Conservation (phyloP, 2,797 vertebrate species). For the Taeniopygia guttata region DNA sequence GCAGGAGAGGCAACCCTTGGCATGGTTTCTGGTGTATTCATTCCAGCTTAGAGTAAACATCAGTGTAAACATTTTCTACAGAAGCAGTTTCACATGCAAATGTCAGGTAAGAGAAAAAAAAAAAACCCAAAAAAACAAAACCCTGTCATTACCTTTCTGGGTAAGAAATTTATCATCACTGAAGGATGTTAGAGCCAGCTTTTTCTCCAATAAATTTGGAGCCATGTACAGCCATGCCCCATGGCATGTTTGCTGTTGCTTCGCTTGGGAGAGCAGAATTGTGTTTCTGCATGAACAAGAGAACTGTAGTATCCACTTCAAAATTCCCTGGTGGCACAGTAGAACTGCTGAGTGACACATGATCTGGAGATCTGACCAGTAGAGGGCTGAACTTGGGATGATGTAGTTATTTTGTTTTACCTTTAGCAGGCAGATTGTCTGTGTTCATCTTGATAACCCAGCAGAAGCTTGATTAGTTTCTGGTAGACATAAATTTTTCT, state of each 20-base stretch:
- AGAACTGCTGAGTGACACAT: not conserved
- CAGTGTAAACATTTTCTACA: not conserved
- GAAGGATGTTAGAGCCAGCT: not conserved
- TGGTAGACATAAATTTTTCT: not conserved
- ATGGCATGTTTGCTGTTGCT: rapidly evolving
- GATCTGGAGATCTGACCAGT: not conserved
- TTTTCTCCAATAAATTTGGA: not conserved
- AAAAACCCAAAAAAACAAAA: not conserved
- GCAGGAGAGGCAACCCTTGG: not conserved
- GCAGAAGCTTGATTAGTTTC: not conserved
- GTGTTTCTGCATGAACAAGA: not conserved
- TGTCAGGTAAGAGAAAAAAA: not conserved
- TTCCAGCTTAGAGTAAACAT: not conserved
- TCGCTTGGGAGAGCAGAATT: not conserved
- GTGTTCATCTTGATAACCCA: not conserved
- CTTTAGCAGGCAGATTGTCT: not conserved
- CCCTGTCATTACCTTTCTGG: not conserved
- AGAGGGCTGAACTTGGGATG: not conserved
- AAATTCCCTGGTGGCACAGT: not conserved
- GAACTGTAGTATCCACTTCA: not conserved
- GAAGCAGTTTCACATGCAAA: not conserved
- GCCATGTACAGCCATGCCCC: not conserved
- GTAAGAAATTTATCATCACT: not conserved
- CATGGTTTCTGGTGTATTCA: not conserved
- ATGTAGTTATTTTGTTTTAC: not conserved